Evolutionary conservation across 2,113 vertebrate species (phyloP).

Genomic region (Salminus brasiliensis): DNA sequence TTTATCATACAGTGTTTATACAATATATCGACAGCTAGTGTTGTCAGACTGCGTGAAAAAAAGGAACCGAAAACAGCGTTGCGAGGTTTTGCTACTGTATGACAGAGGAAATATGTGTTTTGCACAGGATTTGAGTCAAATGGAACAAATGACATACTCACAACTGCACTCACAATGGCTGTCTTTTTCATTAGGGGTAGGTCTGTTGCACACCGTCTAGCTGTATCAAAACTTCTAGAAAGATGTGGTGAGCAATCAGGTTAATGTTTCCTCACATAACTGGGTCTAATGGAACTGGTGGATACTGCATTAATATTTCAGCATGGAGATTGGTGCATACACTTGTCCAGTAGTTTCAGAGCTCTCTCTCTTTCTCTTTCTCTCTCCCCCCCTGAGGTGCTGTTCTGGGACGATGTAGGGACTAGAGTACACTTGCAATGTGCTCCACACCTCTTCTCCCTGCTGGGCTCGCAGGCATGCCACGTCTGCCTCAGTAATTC

Average conservation of each 20-base stretch:
- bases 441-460: conserved; percentile 11
- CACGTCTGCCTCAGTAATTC: conserved; percentile 25
- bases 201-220: neutral
- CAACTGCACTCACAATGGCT: neutral
- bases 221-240: neutral
- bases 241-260: conserved; percentile 3
- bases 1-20: too few relatives aligned
- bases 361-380: neutral
- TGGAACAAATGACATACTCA: neutral
- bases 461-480: neutral
- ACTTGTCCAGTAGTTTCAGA: neutral
- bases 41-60: too few relatives aligned
- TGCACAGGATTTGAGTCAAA: neutral
- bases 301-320: conserved; percentile 40
- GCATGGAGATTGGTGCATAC: neutral
- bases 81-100: neutral
- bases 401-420: neutral
- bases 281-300: conserved; percentile 29
- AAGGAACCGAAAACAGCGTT: neutral
- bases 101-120: neutral
- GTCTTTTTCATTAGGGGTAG: neutral
- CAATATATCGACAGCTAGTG: too few relatives aligned
- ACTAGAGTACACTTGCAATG: neutral
- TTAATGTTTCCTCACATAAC: conserved; percentile 22
- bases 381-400: neutral